phyloP scores from a whole-genome alignment of 92 coral and sea anemone genomes.

The Paramuricea clavata region DNA sequence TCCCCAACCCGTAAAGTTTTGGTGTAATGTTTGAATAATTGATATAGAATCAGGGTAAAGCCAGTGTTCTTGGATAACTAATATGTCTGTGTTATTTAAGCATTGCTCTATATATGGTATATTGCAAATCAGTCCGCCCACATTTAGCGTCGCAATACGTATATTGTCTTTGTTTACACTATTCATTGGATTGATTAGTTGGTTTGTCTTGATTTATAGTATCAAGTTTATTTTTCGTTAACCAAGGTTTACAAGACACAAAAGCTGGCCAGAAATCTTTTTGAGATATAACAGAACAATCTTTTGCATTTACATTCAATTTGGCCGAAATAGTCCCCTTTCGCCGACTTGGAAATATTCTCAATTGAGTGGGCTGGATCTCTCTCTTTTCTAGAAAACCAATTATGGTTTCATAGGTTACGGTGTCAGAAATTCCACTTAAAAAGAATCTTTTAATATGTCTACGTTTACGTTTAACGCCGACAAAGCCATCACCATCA shows the following conservation, averaged over 20 bases:
- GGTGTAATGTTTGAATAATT: no score
- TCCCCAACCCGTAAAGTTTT: not conserved
- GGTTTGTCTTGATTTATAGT: not conserved
- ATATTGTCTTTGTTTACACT: not conserved
- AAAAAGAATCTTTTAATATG: not conserved
- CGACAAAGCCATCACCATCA: not conserved
- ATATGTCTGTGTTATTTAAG: not conserved
- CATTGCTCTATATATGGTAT: not conserved
- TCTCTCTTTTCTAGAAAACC: not conserved
- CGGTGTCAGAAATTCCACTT: conserved; percentile 11
- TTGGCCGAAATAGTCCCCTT: conserved; percentile 18
- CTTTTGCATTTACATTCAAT: not conserved
- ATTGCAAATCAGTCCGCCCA: conserved; percentile 19
- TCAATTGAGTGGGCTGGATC: not conserved
- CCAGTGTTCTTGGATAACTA: conserved; percentile 2
- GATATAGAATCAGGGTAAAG: not conserved
- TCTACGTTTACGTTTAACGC: not conserved
- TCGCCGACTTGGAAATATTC: conserved; percentile 14
- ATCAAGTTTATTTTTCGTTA: not conserved
- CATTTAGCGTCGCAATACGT: conserved; percentile 7
- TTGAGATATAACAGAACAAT: not conserved
- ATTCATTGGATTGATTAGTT: no score
- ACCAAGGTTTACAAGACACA: conserved; percentile 4
- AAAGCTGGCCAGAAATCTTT: conserved; percentile 1
- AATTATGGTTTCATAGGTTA: not conserved